Base-by-base conservation (phyloP, 2,888 invertebrate species). In the Trichogramma dendrolimi region DNA sequence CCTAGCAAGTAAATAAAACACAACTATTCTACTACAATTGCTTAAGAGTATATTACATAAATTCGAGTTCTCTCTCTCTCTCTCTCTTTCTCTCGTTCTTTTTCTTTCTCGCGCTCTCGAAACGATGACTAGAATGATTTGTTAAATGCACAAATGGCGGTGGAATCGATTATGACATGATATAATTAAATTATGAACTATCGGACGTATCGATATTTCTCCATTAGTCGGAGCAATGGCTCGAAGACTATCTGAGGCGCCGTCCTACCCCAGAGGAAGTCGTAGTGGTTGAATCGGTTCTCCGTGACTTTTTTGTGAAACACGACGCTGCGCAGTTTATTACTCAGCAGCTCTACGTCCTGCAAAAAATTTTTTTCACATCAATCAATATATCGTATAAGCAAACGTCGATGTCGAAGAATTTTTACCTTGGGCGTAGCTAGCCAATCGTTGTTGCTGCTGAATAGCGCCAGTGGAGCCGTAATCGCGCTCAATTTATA, bases 181-280 rank as follows among this genome's bases (percentile, higher is more conserved):
- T 54, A 39, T 10, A 55, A 50, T 49, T 11, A 48, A 11, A 11
- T 52, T 52, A 39, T 7, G 55, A 56, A 46, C 39, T 49, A 55
- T 49, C 57, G 46, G 48, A 66, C 8, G 7, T 63, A 68, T 64
- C 69, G 67, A 65, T 74, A 73, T 58, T 70, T 65, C 44, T 70
- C 67, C 44, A 78, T 64, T 44, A 79, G 66, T 41, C 67, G 62
- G 11, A 75, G 58, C 8, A 78, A 58, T 52, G 74, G 73, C 44
- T 67, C 61, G 42, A 72, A 76, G n/a, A 79, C 66, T 47, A 71
- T 59, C 58, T 72, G 67, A 3, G 70, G 67, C 4, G 74, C 70
- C 38, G 68, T 67, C 63, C 67, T 73, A 51, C 77, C 76, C 77
- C 78, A 78, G 4, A 78, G 53, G 52, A 79, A 79, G 48, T 78